phyloP scores from a whole-genome alignment of 2,113 vertebrate genomes.

The Mustelus asterias region DNA sequence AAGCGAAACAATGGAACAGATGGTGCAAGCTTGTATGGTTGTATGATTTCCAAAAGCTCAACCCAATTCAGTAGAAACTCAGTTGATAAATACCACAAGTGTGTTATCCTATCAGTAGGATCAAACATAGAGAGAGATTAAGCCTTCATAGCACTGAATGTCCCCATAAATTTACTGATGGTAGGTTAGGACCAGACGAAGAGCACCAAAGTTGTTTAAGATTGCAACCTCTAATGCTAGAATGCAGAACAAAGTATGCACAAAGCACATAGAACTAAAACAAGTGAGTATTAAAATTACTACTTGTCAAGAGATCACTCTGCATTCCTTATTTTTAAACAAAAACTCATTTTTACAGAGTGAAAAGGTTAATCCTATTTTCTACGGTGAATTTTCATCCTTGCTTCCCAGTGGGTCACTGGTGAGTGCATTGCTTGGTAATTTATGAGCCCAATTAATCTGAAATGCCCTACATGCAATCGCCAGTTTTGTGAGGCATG shows the following conservation, averaged over 20 bases:
- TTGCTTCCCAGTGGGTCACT: too few species aligned
- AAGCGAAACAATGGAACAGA: slow-evolving; percentile 35
- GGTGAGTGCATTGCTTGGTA: too few species aligned
- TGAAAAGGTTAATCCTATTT: not conserved
- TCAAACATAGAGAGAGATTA: not conserved
- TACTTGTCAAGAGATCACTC: not conserved
- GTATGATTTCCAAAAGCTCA: not conserved
- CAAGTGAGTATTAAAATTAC: not conserved
- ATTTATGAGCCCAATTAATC: too few species aligned
- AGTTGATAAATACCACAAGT: not conserved
- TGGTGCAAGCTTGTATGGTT: not conserved
- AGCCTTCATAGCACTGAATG: not conserved
- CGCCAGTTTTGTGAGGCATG: too few species aligned
- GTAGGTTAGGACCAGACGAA: not conserved
- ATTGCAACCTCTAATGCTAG: not conserved
- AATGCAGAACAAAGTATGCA: not conserved
- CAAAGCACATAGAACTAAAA: not conserved
- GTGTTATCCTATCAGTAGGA: not conserved
- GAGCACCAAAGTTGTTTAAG: not conserved
- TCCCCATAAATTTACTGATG: not conserved
- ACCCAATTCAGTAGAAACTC: slow-evolving; percentile 7
- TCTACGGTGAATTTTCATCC: not conserved
- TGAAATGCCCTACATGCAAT: too few species aligned
- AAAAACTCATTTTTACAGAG: not conserved
- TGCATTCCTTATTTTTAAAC: not conserved